These are phyloP conservation scores for Desoria tigrina DNA, from an alignment of 2,888 invertebrate genomes.

Conservation along the genomic window DNA sequence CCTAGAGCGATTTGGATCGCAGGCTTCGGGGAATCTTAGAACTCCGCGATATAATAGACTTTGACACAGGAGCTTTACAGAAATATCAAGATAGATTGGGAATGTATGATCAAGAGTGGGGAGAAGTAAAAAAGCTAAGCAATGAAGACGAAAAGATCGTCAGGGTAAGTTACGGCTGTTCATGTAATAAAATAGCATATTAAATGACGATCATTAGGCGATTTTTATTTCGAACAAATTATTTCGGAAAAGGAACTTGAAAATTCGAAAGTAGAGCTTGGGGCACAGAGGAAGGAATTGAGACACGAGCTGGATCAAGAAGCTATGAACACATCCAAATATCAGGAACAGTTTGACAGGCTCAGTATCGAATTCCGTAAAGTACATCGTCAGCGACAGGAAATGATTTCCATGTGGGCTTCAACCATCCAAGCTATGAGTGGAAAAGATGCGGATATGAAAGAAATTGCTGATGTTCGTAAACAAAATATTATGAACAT, in stretches of 20 bases:
- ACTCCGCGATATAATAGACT: slow-evolving; percentile 31
- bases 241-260: slow-evolving; percentile 32
- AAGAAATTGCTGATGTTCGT: slow-evolving; percentile 35
- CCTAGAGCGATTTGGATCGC: slow-evolving; percentile 21
- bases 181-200: too few relatives aligned
- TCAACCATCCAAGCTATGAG: slow-evolving; percentile 31
- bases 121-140: slow-evolving; percentile 28
- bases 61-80: slow-evolving; percentile 29
- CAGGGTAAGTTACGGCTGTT: not conserved
- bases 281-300: slow-evolving; percentile 26
- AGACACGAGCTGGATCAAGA: slow-evolving; percentile 35
- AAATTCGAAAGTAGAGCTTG: slow-evolving; percentile 32
- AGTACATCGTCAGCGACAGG: slow-evolving; percentile 31
- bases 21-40: slow-evolving; percentile 27
- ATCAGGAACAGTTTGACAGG: slow-evolving; percentile 38
- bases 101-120: slow-evolving; percentile 19
- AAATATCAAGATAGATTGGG: slow-evolving; percentile 28
- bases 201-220: not conserved
- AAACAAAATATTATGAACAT: too few relatives aligned
- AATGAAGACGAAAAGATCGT: slow-evolving; percentile 20
- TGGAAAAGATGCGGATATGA: slow-evolving; percentile 35
- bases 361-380: slow-evolving; percentile 36
- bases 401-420: slow-evolving; percentile 36
- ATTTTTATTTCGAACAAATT: too few relatives aligned
- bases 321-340: slow-evolving; percentile 41